Conservation (phyloP, 2,113 vertebrate species). For the Arizona elegans region DNA sequence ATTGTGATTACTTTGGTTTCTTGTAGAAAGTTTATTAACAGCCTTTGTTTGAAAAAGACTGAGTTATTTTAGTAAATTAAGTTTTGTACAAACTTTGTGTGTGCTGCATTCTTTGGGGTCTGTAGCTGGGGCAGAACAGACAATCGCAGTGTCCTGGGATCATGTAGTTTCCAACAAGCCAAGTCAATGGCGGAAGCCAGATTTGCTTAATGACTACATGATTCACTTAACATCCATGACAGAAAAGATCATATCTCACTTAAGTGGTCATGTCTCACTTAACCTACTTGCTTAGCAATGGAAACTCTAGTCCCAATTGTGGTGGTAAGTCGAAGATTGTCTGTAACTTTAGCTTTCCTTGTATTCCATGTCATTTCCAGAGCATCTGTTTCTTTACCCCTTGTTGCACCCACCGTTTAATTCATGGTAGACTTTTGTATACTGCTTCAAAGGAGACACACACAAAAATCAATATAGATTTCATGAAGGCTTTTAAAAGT, state of each 20-base stretch:
- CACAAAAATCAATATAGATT: background rate
- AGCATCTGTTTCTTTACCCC: background rate
- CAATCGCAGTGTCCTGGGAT: background rate
- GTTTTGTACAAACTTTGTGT: too few relatives aligned
- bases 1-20: too few relatives aligned
- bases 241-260: too few relatives aligned
- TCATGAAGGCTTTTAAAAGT: background rate
- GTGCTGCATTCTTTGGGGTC: too few relatives aligned
- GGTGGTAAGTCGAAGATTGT: background rate
- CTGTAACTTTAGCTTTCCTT: background rate
- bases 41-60: too few relatives aligned
- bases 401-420: background rate
- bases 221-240: background rate
- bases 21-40: too few relatives aligned
- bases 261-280: background rate
- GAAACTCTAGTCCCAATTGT: background rate
- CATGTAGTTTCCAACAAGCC: background rate
- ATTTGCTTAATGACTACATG: background rate
- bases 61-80: too few relatives aligned
- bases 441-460: background rate
- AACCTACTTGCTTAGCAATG: background rate
- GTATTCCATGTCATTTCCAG: background rate
- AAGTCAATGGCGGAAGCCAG: background rate
- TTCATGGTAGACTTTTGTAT: background rate
- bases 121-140: background rate